A percentile compares a stretch with the other conserved stretches of the same genome.
phyloP scores from a whole-genome alignment of 2,797 vertebrate genomes.

The Siniperca scherzeri region DNA sequence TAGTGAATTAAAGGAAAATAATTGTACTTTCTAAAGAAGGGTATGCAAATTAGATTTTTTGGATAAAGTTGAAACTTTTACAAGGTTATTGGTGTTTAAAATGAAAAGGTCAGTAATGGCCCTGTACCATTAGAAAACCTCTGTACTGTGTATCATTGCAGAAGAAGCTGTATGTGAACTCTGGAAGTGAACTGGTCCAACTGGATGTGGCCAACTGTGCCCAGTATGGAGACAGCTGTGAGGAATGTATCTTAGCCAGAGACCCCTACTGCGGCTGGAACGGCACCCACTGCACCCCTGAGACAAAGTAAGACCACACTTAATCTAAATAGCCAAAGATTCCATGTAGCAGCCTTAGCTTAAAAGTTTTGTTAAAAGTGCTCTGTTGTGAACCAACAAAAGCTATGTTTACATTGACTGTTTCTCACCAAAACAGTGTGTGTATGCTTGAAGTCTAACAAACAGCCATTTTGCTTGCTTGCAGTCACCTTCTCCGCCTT shows the following conservation, averaged over 20 bases:
- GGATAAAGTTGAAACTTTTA: not conserved
- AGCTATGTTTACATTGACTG: not conserved
- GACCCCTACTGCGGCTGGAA: slow-evolving; percentile 85
- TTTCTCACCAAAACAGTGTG: not conserved
- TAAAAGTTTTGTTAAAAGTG: not conserved
- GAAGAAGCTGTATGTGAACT: slow-evolving; percentile 78
- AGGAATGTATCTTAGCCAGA: slow-evolving; percentile 74
- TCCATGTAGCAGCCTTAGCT: not conserved
- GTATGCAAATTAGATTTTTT: not conserved
- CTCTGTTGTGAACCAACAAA: not conserved
- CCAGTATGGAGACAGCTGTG: slow-evolving; percentile 72
- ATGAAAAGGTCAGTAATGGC: not conserved
- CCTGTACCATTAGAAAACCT: not conserved
- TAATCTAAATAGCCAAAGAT: not conserved
- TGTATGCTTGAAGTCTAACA: not conserved
- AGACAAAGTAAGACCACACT: slow-evolving; percentile 39
- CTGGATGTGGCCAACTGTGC: slow-evolving; percentile 76
- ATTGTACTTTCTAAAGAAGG: not conserved
- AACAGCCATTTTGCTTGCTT: too few species aligned
- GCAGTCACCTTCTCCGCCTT: too few species aligned
- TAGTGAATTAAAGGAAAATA: not conserved
- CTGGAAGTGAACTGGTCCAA: slow-evolving; percentile 71
- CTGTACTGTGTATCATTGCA: slow-evolving; percentile 46
- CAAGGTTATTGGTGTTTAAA: not conserved
- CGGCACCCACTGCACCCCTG: slow-evolving; percentile 21